Conservation (phyloP, 2,797 vertebrate species). For the Falco rusticolus region DNA sequence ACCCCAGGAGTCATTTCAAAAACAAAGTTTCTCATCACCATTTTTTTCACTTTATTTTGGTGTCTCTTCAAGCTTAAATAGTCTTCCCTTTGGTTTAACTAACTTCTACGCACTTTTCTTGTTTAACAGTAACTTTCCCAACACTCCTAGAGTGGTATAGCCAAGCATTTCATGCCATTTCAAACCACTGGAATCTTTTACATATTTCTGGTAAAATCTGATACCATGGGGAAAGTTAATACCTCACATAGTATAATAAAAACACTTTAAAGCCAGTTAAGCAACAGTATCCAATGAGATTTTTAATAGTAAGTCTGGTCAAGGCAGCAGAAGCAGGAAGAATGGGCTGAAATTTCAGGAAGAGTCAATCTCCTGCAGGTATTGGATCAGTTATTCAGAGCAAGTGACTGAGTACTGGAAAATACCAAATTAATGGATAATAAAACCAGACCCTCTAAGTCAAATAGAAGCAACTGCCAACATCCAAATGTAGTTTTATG, state of each 20-base stretch:
- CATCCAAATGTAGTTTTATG: neutral
- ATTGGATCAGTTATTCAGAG: conserved; percentile 1
- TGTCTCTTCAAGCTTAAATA: neutral
- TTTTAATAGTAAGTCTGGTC: neutral
- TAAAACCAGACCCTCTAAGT: neutral
- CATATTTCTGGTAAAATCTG: neutral
- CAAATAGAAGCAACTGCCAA: neutral
- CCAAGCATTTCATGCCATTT: neutral
- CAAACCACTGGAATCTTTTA: neutral
- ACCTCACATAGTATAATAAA: neutral
- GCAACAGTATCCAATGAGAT: neutral
- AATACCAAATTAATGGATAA: conserved; percentile 25
- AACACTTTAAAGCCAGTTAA: neutral
- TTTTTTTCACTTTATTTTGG: neutral
- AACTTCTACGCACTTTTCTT: neutral
- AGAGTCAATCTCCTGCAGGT: conserved; percentile 1
- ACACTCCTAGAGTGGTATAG: neutral
- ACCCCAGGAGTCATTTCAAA: neutral
- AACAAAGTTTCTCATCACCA: neutral
- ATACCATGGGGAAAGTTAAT: neutral
- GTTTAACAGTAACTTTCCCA: conserved; percentile 19
- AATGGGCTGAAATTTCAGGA: conserved; percentile 48
- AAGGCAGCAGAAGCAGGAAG: conserved; percentile 36
- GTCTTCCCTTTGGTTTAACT: neutral
- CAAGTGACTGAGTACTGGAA: conserved; percentile 15